Percentiles rank a stretch among this genome's conserved stretches.
Evolutionary conservation across 2,888 invertebrate genomes (phyloP).

Genomic region (Zootermopsis nevadensis): DNA sequence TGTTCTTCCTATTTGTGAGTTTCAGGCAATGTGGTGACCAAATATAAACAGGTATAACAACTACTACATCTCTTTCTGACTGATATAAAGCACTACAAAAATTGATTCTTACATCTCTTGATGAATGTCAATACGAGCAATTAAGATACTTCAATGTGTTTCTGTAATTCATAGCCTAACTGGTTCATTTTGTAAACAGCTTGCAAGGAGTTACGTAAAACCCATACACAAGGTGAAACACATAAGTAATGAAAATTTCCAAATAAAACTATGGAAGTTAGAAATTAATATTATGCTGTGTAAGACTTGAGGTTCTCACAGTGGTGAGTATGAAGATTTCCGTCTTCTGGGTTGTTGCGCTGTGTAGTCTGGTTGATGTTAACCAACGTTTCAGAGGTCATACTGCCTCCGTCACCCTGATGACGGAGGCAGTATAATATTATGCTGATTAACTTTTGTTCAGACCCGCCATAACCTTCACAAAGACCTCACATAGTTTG

Average conservation of each 20-base stretch:
- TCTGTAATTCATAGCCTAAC: background rate
- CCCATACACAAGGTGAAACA: background rate
- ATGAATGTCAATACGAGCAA: background rate
- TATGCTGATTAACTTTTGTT: no score
- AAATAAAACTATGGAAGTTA: no score
- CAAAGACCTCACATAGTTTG: no score
- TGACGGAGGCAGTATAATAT: no score
- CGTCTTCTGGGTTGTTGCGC: no score
- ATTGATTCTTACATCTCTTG: background rate
- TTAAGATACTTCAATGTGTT: background rate
- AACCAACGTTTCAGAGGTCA: no score
- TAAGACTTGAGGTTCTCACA: no score
- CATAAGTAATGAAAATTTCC: background rate
- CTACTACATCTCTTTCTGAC: background rate
- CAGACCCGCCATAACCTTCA: no score
- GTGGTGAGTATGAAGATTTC: no score
- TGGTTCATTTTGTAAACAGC: background rate
- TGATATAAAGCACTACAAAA: background rate
- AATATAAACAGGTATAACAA: background rate
- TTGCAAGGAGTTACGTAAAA: background rate
- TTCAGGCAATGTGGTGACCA: conserved; percentile 5
- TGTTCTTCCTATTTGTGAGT: background rate
- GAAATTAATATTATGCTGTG: no score
- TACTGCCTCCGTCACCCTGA: no score
- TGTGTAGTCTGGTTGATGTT: no score